Evolutionary conservation across 2,888 invertebrate genomes (phyloP).

Genomic region (Hesperia comma): DNA sequence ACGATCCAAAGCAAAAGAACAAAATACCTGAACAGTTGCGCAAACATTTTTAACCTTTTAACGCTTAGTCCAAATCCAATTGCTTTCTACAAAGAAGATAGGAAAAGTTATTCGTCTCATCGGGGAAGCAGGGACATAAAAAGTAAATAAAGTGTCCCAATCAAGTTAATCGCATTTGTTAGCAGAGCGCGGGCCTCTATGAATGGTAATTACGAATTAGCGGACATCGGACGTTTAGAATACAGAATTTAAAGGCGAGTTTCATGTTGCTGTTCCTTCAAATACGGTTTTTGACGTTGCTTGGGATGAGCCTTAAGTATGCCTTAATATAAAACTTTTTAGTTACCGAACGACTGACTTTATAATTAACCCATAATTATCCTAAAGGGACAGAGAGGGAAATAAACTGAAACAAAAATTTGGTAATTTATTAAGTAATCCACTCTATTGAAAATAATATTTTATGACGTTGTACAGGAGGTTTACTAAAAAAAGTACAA

Average conservation of each 20-base stretch:
- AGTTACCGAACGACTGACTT: too few species aligned
- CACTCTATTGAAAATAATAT: too few species aligned
- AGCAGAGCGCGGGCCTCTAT: constrained; percentile 47
- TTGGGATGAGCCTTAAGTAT: too few species aligned
- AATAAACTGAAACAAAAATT: too few species aligned
- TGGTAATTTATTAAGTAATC: too few species aligned
- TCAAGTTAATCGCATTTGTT: constrained; percentile 64
- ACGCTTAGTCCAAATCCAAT: constrained; percentile 22
- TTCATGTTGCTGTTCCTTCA: not conserved
- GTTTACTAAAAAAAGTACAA: too few species aligned
- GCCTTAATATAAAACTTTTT: too few species aligned
- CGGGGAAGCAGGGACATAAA: constrained; percentile 50
- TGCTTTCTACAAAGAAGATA: constrained; percentile 12
- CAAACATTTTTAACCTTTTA: constrained; percentile 3
- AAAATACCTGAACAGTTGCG: not conserved
- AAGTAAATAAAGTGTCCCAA: constrained; percentile 63
- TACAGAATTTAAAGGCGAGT: constrained; percentile 23
- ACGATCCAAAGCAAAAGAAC: not conserved
- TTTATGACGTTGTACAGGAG: too few species aligned
- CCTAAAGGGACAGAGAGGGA: too few species aligned
- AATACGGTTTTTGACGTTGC: not conserved
- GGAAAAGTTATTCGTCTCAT: constrained; percentile 29
- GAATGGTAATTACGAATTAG: constrained; percentile 66
- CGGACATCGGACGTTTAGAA: constrained; percentile 37
- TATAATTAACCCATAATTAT: too few species aligned